Evolutionary conservation across 2,113 vertebrate genomes (phyloP), one percentile per base, ranked within the genome.

Genomic region (Sturnira hondurensis): DNA sequence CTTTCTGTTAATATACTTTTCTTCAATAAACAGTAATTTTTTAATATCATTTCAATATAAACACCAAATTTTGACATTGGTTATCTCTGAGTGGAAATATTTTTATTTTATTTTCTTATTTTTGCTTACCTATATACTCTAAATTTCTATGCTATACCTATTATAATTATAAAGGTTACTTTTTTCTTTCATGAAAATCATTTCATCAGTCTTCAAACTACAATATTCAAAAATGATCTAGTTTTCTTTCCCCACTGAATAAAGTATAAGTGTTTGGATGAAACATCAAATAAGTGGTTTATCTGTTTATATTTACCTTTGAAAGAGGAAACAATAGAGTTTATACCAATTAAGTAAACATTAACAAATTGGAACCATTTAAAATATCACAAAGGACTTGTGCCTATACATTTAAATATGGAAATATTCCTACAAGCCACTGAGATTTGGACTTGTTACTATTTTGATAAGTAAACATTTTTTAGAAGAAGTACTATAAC

Each of bases 191-290:
- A 89, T 20, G 15, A 86, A 93, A 92, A 78, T 65, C 13, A 93
- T 65, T 84, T 84, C 20, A 83, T 84, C 16, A 84, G 36, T n/a
- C 47, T 91, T 89, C 52, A 92, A 86, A 68, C 63, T 68, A 10
- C 10, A 92, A 92, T 86, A 41, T 38, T 96, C 26, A 95, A 56
- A 97, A 92, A 61, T 73, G 71, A 78, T 38, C 63, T 70, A 86
- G 56, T 86, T 89, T 86, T 45, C 38, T 77, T 87, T 87, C 15
- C 31, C 71, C 17, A 92, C 3, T 84, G 33, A 91, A 88, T 76
- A 87, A 94, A 82, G 17, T 58, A 50, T 50, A 36, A 83, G 52
- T 86, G 20, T 82, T 88, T 84, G 80, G 4, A 86, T 81, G 91
- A 95, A 41, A 16, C 50, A 91, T 81, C n/a, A 96, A 85, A 86